A percentile compares a stretch with the other conserved stretches of the same genome.
These are phyloP conservation scores for Entelurus aequoreus DNA, from an alignment of 2,113 vertebrate species.

Conservation along the genomic window DNA sequence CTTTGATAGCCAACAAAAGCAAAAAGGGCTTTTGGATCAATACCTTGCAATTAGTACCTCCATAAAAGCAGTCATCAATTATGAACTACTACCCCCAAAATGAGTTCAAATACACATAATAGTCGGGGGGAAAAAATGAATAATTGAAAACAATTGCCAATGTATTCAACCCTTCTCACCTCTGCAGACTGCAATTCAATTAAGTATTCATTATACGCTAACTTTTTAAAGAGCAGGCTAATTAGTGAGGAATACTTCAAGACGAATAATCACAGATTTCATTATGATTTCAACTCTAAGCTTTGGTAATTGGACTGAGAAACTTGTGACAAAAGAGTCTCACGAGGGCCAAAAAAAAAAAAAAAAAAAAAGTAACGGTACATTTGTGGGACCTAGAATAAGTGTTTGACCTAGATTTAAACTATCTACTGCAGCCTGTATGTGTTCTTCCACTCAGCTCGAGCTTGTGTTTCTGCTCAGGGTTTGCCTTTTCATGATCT, in stretches of 20 bases:
- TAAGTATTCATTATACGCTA: not conserved
- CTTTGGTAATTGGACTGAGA: not conserved
- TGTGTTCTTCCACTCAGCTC: no score
- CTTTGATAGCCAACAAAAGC: no score
- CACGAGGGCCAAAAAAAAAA: not conserved
- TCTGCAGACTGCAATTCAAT: not conserved
- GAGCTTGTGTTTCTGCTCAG: no score
- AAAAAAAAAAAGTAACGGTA: no score
- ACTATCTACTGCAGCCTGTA: no score
- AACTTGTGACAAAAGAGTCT: not conserved
- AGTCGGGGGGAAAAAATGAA: not conserved
- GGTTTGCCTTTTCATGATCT: no score
- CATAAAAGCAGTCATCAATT: no score
- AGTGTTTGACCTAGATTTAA: no score
- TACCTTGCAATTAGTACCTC: no score
- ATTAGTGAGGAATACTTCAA: not conserved
- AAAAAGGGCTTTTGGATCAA: no score
- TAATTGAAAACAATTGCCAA: not conserved
- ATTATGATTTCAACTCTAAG: not conserved
- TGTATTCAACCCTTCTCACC: slow-evolving; percentile 1
- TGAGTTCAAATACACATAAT: not conserved
- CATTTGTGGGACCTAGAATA: no score
- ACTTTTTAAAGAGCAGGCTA: not conserved
- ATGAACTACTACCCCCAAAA: no score
- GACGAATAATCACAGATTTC: not conserved